A percentile compares a stretch with the other conserved stretches of the same genome.
phyloP scores from a whole-genome alignment of 2,113 vertebrate species.

The Odobenus rosmarus region DNA sequence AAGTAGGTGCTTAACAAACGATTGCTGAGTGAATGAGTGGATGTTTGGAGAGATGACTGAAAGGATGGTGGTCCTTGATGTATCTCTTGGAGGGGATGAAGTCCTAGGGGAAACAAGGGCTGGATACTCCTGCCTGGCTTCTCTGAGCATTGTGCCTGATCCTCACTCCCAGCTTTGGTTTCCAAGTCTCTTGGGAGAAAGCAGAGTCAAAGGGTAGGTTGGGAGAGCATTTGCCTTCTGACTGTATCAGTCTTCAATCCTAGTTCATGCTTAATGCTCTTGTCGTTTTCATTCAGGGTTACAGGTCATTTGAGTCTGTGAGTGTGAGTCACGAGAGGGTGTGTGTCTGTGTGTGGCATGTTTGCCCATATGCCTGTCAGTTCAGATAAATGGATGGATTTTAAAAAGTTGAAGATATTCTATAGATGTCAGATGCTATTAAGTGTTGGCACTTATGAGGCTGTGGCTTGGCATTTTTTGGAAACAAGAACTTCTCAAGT shows the following conservation, averaged over 20 bases:
- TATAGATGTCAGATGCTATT: neutral
- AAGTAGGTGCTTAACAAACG: neutral
- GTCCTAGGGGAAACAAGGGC: neutral
- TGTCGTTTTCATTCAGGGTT: neutral
- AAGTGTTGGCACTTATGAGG: neutral
- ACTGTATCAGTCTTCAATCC: neutral
- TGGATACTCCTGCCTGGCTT: neutral
- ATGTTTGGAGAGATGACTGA: neutral
- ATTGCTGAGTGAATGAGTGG: neutral
- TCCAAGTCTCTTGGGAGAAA: neutral
- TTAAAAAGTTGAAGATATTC: neutral
- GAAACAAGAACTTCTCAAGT: neutral
- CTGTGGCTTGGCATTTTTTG: neutral
- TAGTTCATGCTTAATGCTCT: neutral
- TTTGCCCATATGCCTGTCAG: neutral
- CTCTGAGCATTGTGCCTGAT: neutral
- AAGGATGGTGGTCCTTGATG: neutral
- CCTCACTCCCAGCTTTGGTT: neutral
- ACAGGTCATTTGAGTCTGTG: neutral
- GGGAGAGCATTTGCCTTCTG: neutral
- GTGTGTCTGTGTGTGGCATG: neutral
- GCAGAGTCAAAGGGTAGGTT: neutral
- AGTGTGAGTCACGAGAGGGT: constrained; percentile 47
- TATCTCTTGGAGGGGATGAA: neutral
- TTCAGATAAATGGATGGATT: neutral